These are phyloP conservation scores for Dysmachus trigonus DNA, from an alignment of 2,888 invertebrate genomes.

Conservation along the genomic window DNA sequence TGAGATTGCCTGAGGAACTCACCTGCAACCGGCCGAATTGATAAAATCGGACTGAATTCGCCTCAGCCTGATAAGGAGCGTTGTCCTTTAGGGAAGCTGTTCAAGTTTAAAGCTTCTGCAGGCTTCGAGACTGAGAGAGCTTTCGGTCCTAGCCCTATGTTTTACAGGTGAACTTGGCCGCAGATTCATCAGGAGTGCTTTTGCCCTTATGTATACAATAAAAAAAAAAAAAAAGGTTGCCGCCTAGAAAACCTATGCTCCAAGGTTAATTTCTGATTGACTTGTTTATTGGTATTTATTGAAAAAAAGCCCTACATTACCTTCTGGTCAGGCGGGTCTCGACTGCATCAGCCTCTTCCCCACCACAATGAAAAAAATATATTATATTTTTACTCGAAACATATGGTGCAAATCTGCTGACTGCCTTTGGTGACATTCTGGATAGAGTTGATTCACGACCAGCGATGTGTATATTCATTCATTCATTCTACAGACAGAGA, in stretches of 20 bases:
- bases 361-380: no score
- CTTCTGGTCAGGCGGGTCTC: not conserved
- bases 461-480: no score
- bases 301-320: not conserved
- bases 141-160: not conserved
- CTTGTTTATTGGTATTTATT: slow-evolving; percentile 2
- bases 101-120: not conserved
- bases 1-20: not conserved
- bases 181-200: not conserved
- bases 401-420: not conserved
- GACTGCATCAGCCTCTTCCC: no score
- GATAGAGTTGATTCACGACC: not conserved
- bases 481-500: not conserved
- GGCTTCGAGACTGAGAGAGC: not conserved
- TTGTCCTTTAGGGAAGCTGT: slow-evolving; percentile 26
- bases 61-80: slow-evolving; percentile 11
- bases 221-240: no score
- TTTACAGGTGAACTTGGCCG: not conserved
- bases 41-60: slow-evolving; percentile 20
- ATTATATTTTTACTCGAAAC: not conserved
- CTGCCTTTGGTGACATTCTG: not conserved
- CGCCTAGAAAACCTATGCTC: not conserved
- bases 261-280: slow-evolving; percentile 38
- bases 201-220: not conserved
- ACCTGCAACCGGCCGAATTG: not conserved